Percentiles rank a stretch among this genome's conserved stretches.
Conservation (phyloP, 2,888 invertebrate genomes). For the Eupithecia dodoneata region DNA sequence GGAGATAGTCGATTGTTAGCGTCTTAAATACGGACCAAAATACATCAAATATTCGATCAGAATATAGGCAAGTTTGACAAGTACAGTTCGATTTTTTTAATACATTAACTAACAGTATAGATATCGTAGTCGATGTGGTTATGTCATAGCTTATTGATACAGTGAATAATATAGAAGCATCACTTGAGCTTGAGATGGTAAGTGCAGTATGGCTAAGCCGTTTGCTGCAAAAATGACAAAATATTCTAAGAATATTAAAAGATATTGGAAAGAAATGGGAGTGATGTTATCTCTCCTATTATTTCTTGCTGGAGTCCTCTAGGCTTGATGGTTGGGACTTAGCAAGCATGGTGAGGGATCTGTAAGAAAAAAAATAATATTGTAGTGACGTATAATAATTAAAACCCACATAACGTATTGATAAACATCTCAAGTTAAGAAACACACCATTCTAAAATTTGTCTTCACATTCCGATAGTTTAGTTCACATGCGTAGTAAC, state of each 20-base stretch:
- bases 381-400: not conserved
- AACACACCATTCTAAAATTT: not conserved
- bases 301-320: constrained; percentile 70
- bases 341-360: constrained; percentile 76
- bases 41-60: constrained; percentile 43
- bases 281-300: constrained; percentile 45
- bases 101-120: constrained; percentile 49
- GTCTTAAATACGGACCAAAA: constrained; percentile 9
- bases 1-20: not conserved
- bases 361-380: constrained; percentile 56
- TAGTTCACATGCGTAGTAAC: constrained; percentile 19
- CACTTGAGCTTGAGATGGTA: constrained; percentile 24
- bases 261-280: constrained; percentile 43
- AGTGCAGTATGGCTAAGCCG: constrained; percentile 46
- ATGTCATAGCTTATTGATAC: constrained; percentile 20
- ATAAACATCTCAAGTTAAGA: not conserved
- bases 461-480: not conserved
- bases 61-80: constrained; percentile 46
- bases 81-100: constrained; percentile 49
- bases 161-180: constrained; percentile 25
- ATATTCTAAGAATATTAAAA: constrained; percentile 32
- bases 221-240: constrained; percentile 43
- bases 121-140: constrained; percentile 40
- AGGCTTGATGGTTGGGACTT: constrained; percentile 75
- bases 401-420: not conserved